Evolutionary conservation across 2,797 vertebrate species (phyloP).

Genomic region (Glossophaga mutica): DNA sequence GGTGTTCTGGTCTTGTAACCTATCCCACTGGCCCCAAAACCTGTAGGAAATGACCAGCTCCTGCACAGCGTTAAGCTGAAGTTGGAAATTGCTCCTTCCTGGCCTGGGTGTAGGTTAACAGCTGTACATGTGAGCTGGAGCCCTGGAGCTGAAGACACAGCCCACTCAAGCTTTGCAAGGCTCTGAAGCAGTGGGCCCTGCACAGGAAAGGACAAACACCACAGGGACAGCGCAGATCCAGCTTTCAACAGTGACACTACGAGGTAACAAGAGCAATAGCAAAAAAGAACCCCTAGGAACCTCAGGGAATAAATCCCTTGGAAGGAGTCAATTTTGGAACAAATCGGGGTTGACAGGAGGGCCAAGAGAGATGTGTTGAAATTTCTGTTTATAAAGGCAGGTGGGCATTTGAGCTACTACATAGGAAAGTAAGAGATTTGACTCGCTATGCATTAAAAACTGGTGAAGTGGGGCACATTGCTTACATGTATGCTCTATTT

Average conservation of each 20-base stretch:
- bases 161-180: not conserved
- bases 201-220: not conserved
- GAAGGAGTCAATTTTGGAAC: not conserved
- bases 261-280: not conserved
- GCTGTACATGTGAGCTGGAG: not conserved
- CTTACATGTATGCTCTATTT: not conserved
- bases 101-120: not conserved
- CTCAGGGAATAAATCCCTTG: not conserved
- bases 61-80: not conserved
- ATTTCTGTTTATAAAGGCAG: not conserved
- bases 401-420: not conserved
- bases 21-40: no score
- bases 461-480: not conserved
- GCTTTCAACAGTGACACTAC: not conserved
- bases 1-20: not conserved
- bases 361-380: not conserved
- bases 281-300: not conserved
- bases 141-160: not conserved
- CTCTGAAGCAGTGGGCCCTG: not conserved
- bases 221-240: not conserved
- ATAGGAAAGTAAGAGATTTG: not conserved
- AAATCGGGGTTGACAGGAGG: not conserved
- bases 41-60: not conserved
- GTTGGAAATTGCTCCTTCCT: not conserved
- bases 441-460: not conserved